Conservation (phyloP, 2,888 invertebrate species). For the Mantis religiosa region DNA sequence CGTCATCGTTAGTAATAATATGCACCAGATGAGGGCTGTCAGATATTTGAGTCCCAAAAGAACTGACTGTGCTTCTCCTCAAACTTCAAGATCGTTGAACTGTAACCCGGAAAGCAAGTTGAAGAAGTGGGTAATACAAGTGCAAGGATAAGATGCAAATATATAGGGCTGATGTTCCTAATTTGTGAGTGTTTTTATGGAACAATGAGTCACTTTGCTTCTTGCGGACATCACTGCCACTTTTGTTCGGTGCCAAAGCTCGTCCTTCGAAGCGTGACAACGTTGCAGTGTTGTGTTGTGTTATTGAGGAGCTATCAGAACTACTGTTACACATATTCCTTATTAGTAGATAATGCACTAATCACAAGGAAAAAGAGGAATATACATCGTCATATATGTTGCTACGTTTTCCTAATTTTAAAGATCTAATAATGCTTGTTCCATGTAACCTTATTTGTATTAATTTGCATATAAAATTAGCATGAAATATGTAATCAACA, state of each 20-base stretch:
- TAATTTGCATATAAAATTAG: too few species aligned
- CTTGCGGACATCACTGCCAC: neutral
- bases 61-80: neutral
- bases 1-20: neutral
- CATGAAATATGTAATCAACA: too few species aligned
- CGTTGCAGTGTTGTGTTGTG: neutral
- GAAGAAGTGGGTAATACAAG: neutral
- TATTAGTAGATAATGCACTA: neutral
- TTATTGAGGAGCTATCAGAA: neutral
- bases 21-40: neutral
- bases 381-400: neutral
- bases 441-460: neutral
- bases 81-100: neutral
- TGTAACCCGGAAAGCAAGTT: neutral
- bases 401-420: neutral
- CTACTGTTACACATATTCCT: neutral
- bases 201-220: neutral
- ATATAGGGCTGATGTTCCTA: neutral
- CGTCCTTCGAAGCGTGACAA: neutral
- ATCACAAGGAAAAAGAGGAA: neutral
- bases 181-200: neutral
- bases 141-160: too few species aligned
- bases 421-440: neutral
- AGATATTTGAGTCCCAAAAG: neutral
- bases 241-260: neutral